phyloP scores from a whole-genome alignment of 2,797 vertebrate genomes.

The Gymnodraco acuticeps region DNA sequence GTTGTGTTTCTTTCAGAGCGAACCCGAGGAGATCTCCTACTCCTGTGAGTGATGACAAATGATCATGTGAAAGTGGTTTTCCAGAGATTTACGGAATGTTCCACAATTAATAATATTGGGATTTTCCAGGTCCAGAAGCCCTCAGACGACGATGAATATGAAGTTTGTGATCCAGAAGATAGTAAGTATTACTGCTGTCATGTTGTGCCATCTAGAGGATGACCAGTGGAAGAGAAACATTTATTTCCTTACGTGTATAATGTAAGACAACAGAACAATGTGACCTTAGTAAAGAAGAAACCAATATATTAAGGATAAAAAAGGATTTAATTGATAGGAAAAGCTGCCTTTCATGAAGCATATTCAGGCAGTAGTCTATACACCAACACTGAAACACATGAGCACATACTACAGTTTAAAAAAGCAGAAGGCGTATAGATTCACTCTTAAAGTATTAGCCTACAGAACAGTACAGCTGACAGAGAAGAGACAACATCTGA shows the following conservation, averaged over 20 bases:
- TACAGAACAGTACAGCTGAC: too few relatives aligned
- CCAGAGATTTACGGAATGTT: neutral
- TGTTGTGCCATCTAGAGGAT: slow-evolving; percentile 41
- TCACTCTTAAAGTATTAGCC: too few relatives aligned
- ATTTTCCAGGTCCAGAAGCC: slow-evolving; percentile 74
- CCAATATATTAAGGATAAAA: too few relatives aligned
- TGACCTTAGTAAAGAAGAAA: neutral
- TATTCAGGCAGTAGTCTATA: too few relatives aligned
- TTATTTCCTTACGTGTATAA: neutral
- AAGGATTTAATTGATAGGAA: too few relatives aligned
- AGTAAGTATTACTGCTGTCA: slow-evolving; percentile 75
- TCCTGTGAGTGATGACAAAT: slow-evolving; percentile 68
- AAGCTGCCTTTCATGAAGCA: too few relatives aligned
- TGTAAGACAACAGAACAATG: neutral
- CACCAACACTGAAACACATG: too few relatives aligned
- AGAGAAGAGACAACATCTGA: too few relatives aligned
- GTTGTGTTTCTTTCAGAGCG: slow-evolving; percentile 51
- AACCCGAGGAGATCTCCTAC: slow-evolving; percentile 35
- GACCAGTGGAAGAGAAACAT: neutral
- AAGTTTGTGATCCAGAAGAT: slow-evolving; percentile 80
- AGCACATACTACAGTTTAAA: too few relatives aligned
- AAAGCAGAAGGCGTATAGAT: too few relatives aligned
- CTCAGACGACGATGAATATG: slow-evolving; percentile 75
- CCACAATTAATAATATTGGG: neutral
- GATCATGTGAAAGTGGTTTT: neutral